These are phyloP conservation scores for Terebella lapidaria DNA, from an alignment of 2,888 invertebrate genomes.

Conservation along the genomic window DNA sequence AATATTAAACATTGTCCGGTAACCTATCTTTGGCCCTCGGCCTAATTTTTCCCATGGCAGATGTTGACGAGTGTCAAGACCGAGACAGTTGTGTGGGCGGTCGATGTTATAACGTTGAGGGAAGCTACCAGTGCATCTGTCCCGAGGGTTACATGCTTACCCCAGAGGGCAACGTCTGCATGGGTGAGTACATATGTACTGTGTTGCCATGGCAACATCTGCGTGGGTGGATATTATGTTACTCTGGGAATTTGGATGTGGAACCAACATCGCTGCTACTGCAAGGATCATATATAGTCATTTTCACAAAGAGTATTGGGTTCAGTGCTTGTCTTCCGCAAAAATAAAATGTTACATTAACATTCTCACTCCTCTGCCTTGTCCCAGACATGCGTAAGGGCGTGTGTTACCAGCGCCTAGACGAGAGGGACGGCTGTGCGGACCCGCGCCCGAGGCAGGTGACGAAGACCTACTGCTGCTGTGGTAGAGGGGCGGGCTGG, in stretches of 20 bases:
- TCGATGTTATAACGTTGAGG: slow-evolving; percentile 76
- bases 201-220: neutral
- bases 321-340: no score
- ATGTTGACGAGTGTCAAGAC: slow-evolving; percentile 70
- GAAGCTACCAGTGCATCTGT: slow-evolving; percentile 78
- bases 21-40: no score
- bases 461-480: slow-evolving; percentile 74
- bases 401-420: neutral
- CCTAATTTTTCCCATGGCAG: no score
- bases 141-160: slow-evolving; percentile 77
- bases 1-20: no score
- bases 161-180: slow-evolving; percentile 67
- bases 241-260: no score
- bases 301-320: no score
- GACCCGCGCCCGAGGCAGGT: neutral
- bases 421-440: neutral
- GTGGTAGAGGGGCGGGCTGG: slow-evolving; percentile 80
- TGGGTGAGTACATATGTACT: slow-evolving; percentile 58
- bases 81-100: slow-evolving; percentile 72
- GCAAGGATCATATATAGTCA: no score
- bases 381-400: neutral
- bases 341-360: no score
- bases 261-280: no score
- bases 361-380: no score
- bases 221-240: no score